phyloP scores from a whole-genome alignment of 2,113 vertebrate species.

The Ictidomys tridecemlineatus region DNA sequence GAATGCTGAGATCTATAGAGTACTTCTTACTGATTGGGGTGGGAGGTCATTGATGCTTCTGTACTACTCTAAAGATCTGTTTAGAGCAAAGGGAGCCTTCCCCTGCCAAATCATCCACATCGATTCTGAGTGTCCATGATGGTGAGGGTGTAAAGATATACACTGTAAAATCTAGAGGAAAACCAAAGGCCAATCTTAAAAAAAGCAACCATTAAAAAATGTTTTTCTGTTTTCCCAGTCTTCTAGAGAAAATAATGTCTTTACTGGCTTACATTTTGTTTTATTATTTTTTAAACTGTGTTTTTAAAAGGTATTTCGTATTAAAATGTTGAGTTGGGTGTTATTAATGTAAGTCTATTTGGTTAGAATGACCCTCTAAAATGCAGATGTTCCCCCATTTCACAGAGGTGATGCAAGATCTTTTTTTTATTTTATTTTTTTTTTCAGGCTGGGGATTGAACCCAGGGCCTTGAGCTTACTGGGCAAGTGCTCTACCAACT shows the following conservation, averaged over 20 bases:
- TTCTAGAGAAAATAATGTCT: constrained; percentile 70
- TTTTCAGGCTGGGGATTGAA: too few relatives aligned
- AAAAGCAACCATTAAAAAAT: not conserved
- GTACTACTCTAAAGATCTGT: not conserved
- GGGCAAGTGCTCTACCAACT: too few relatives aligned
- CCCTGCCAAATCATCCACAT: not conserved
- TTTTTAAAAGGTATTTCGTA: constrained; percentile 63
- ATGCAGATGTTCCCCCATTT: constrained; percentile 21
- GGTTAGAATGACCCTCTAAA: constrained; percentile 28
- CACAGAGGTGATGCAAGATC: not conserved
- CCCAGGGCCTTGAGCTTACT: too few relatives aligned
- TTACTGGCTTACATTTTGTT: constrained; percentile 63
- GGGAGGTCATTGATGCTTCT: not conserved
- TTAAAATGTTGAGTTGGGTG: constrained; percentile 73
- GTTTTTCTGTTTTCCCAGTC: constrained; percentile 61
- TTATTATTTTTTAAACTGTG: constrained; percentile 66
- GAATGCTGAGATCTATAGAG: not conserved
- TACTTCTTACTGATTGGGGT: not conserved
- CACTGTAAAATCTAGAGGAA: constrained; percentile 63
- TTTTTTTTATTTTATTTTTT: not conserved
- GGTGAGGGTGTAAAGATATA: not conserved
- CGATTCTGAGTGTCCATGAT: not conserved
- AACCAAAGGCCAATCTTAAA: not conserved
- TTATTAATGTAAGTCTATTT: constrained; percentile 68
- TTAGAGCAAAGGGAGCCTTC: not conserved